Percentiles rank a stretch among this genome's conserved stretches.
phyloP scores from a whole-genome alignment of 2,888 invertebrate genomes.

The Pollenia labialis region DNA sequence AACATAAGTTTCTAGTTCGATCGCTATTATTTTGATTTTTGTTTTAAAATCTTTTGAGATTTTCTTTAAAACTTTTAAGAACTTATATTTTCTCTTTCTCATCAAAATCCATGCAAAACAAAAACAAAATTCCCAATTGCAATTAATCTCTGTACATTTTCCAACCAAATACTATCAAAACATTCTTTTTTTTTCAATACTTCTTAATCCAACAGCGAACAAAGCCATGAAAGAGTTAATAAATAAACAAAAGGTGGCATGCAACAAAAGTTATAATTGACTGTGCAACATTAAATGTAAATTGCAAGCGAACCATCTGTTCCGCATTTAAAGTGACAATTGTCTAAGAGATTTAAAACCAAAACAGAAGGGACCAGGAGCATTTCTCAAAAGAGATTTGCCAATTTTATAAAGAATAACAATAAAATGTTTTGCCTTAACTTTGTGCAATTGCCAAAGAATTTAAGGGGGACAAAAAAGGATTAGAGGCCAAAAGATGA shows the following conservation, averaged over 20 bases:
- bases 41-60: background rate
- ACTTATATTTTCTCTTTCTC: background rate
- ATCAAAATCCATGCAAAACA: background rate
- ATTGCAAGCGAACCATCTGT: slow-evolving; percentile 38
- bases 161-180: slow-evolving; percentile 35
- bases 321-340: slow-evolving; percentile 61
- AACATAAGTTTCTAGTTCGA: too few species aligned
- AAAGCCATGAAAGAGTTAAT: slow-evolving; percentile 49
- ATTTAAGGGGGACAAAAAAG: slow-evolving; percentile 40
- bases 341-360: slow-evolving; percentile 45
- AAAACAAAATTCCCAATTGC: slow-evolving; percentile 5
- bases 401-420: slow-evolving; percentile 25
- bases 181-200: slow-evolving; percentile 3
- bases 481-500: slow-evolving; percentile 43
- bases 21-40: too few species aligned
- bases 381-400: slow-evolving; percentile 13
- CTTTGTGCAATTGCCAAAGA: slow-evolving; percentile 57
- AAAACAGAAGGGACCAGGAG: background rate
- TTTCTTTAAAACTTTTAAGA: background rate
- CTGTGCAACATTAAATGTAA: slow-evolving; percentile 27
- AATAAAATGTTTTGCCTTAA: slow-evolving; percentile 25
- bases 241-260: slow-evolving; percentile 28
- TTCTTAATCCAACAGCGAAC: background rate
- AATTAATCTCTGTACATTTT: background rate
- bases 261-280: slow-evolving; percentile 26